Evolutionary conservation across 2,888 invertebrate genomes (phyloP), one percentile per base, ranked within the genome.

Genomic region (Euplagia quadripunctaria): DNA sequence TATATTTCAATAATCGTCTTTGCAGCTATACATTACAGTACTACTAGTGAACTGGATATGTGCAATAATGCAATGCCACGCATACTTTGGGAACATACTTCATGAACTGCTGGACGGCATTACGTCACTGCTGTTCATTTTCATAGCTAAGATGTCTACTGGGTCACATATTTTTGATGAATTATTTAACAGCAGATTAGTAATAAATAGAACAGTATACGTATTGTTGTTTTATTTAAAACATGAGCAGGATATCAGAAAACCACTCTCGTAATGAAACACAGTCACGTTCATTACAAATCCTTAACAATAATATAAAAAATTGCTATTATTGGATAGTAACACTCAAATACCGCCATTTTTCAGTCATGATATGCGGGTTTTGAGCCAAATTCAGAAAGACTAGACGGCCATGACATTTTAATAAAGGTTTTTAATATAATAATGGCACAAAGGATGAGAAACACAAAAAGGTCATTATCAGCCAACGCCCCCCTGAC

Each of bases 391-490:
- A 61, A 31, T 61, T 31, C 58, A 61, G 6, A 11, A 20, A 31
- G 31, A 61, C 20, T 61, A 61, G 12, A 61, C 12, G 58, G 6
- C 58, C 58, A 61, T 61, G 58, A 61, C 58, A 61, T 61, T 61
- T 61, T 31, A 20, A 67, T 67, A n/a, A 67, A 52, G 52, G 4
- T n/a, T 55, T 31, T 42, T n/a, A 68, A 68, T 68, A 68, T 43
- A 20, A 61, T 61, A 68, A 43, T 68, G 6, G n/a, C 43, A 55
- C 55, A 55, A 58, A 58, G 43, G n/a, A 68, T 68, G 68, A 68
- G 43, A 42, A 55, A 43, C 43, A 68, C 68, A 55, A 68, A 55
- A 68, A 68, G 68, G 55, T 58, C 68, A 68, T 68, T 68, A 68
- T 68, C 68, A 68, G 31, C 31, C 61, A 61, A 61, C 61, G 12